phyloP scores from a whole-genome alignment of 2,113 vertebrate species.

The Camelus dromedarius region DNA sequence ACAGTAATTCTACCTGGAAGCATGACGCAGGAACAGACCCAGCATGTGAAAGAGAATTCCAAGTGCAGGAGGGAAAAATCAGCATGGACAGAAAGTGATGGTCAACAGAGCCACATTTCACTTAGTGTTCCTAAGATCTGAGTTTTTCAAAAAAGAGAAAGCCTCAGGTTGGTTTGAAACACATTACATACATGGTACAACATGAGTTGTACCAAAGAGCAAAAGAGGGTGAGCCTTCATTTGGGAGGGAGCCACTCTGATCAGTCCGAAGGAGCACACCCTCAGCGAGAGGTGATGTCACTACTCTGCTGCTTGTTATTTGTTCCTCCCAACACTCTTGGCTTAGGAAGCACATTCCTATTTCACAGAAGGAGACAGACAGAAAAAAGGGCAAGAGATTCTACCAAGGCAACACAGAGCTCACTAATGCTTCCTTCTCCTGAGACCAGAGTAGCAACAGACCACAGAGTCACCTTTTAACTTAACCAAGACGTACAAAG shows the following conservation, averaged over 20 bases:
- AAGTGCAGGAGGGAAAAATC: background rate
- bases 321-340: background rate
- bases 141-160: background rate
- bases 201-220: background rate
- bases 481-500: background rate
- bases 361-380: background rate
- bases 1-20: constrained; percentile 5
- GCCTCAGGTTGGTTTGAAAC: background rate
- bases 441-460: background rate
- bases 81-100: background rate
- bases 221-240: background rate
- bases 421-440: background rate
- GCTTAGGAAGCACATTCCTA: background rate
- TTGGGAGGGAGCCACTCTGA: background rate
- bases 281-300: background rate
- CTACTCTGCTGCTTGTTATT: background rate
- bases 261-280: background rate
- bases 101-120: background rate
- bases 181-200: background rate
- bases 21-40: background rate
- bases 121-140: background rate
- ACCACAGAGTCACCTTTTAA: background rate
- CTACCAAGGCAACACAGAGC: background rate
- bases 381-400: background rate
- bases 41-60: background rate